Evolutionary conservation across 2,888 invertebrate genomes (phyloP).

Genomic region (Tenthredo livida): DNA sequence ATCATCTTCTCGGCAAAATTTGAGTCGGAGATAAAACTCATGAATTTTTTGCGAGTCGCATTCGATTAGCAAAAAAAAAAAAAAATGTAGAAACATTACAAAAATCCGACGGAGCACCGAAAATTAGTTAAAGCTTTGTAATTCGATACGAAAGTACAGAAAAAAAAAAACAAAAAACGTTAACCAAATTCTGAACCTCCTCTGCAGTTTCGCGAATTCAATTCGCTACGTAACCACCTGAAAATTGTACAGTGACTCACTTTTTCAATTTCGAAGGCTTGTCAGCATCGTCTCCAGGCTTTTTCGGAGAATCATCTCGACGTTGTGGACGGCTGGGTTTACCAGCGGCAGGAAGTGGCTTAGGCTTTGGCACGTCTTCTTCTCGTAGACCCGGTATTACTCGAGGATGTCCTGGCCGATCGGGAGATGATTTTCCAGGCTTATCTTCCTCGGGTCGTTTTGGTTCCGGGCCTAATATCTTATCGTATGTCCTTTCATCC

Average conservation of each 20-base stretch:
- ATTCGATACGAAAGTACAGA: neutral
- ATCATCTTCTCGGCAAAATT: neutral
- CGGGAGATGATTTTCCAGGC: conserved; percentile 61
- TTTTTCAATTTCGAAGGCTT: conserved; percentile 60
- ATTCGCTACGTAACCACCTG: neutral
- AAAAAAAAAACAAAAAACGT: neutral
- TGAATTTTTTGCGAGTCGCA: neutral
- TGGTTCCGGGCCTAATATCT: conserved; percentile 60
- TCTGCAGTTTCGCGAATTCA: neutral
- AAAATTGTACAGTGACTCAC: conserved; percentile 56
- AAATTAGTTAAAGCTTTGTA: neutral
- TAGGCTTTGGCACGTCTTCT: conserved; percentile 68
- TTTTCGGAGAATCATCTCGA: conserved; percentile 63
- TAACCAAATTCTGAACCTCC: neutral
- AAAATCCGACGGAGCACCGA: neutral
- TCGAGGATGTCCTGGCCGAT: conserved; percentile 68
- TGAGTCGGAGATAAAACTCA: neutral
- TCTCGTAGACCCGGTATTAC: conserved; percentile 72
- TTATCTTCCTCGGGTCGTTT: conserved; percentile 56
- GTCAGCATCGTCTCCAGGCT: conserved; percentile 55
- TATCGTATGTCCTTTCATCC: conserved; percentile 68
- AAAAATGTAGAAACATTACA: neutral
- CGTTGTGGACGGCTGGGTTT: conserved; percentile 69
- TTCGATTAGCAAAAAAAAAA: neutral
- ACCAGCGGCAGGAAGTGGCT: conserved; percentile 69